Evolutionary conservation across 35 echinoderm and acorn worm species (phyloP).

Genomic region (Heliocidaris tuberculata): DNA sequence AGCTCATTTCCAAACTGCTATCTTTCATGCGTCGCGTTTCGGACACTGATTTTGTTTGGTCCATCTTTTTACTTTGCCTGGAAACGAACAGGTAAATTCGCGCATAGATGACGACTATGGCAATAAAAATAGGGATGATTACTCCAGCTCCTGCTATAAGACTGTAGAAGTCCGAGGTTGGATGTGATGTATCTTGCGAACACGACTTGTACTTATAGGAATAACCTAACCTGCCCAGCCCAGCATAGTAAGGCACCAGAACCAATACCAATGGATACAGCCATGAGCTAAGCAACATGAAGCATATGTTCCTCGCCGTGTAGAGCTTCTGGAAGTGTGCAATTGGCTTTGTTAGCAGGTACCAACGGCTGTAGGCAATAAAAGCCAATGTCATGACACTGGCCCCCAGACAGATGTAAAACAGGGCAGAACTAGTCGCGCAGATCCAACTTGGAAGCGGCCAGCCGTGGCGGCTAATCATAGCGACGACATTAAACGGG

Average conservation of each 20-base stretch:
- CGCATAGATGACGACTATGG: not conserved
- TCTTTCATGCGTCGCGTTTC: not conserved
- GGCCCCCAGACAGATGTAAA: not conserved
- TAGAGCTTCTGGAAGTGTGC: not conserved
- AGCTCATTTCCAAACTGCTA: not conserved
- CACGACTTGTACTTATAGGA: not conserved
- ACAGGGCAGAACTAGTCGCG: not conserved
- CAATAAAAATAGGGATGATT: not conserved
- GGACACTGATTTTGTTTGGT: not conserved
- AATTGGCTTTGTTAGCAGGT: not conserved
- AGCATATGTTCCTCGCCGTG: not conserved
- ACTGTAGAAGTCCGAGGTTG: not conserved
- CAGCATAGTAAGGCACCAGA: not conserved
- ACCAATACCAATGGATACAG: not conserved
- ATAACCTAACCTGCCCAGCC: not conserved
- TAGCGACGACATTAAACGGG: not conserved
- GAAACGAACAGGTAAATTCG: not conserved
- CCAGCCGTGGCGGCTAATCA: not conserved
- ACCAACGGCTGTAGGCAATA: not conserved
- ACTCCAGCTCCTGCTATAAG: not conserved
- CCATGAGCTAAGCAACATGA: not conserved
- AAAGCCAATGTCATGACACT: not conserved
- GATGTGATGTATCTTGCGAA: not conserved
- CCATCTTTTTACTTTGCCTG: not conserved
- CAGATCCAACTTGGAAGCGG: not conserved